Evolutionary conservation across 2,797 vertebrate species (phyloP), one percentile per base, ranked within the genome.

Genomic region (Sitta carolinensis): DNA sequence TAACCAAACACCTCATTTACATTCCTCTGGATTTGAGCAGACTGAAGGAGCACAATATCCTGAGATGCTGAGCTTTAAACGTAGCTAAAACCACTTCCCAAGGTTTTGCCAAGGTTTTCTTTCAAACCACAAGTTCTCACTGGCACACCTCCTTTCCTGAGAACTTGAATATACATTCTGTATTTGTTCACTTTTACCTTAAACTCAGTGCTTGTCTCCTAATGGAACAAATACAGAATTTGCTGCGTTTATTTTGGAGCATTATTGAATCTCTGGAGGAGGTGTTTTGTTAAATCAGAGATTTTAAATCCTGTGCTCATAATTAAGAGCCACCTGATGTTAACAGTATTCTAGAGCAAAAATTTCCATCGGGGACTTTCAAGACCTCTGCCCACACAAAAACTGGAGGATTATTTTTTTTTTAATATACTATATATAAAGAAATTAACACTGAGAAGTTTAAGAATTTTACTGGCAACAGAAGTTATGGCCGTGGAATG

Each of bases 71-170:
- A 58, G 29, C 38, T 85, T 72, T 54, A 64, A 74, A 61, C 1
- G 1, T 1, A 26, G 18, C 12, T 72, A 38, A 22, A 80, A 66
- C 16, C 26, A 23, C 12, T 51, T 74, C 21, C 40, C 51, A 66
- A 36, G 36, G 21, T 9, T 54, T 54, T 55, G 30, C 54, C 20
- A 55, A 55, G 55, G 23, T 36, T 36, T 62, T 42, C 17, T 62
- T 66, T 67, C 18, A 67, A 89, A n/a, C 0, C 0, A 0, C 9
- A 26, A 70, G 4, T 59, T 50, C 21, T 62, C 21, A 47, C 0
- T 45, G 23, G 9, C 34, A n/a, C 26, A 36, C 23, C 8, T 84
- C 9, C n/a, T 57, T 83, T 61, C 43, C 36, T 19, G 0, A 54
- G 34, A 73, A 78, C 13, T 38, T 26, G 15, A 48, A 55, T 6